Conservation (phyloP, 2,797 vertebrate genomes). For the Lepidocolaptes lacrymiger region DNA sequence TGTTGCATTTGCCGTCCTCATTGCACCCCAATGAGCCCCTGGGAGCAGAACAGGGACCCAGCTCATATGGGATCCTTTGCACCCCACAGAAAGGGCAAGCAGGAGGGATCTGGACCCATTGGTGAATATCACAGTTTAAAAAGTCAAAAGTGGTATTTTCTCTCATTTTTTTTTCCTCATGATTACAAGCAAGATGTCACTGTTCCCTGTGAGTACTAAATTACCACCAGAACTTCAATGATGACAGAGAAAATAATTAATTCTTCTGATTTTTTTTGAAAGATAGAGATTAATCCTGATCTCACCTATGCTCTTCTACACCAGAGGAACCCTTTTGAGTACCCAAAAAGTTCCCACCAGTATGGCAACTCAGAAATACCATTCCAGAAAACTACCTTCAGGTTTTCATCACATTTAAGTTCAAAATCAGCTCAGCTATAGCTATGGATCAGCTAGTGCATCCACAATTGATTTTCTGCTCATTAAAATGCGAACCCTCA, state of each 20-base stretch:
- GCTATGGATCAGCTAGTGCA: background rate
- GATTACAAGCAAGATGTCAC: background rate
- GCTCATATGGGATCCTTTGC: background rate
- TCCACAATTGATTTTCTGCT: constrained; percentile 1
- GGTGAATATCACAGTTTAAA: background rate
- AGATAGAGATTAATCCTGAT: background rate
- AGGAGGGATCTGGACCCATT: rapidly evolving
- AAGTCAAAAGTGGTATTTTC: background rate
- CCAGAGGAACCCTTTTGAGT: background rate
- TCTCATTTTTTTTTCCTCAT: background rate
- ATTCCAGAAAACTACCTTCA: background rate
- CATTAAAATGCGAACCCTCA: constrained; percentile 11
- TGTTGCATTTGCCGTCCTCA: rapidly evolving
- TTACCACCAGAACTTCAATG: background rate
- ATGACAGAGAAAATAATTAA: background rate
- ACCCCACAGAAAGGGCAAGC: background rate
- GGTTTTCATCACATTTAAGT: background rate
- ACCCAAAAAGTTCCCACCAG: background rate
- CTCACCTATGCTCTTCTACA: background rate
- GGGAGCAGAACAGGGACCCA: background rate
- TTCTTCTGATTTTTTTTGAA: background rate
- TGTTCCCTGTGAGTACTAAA: background rate
- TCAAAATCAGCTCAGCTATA: constrained; percentile 3
- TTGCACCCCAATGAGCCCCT: rapidly evolving
- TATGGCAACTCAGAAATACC: background rate